These are phyloP conservation scores for Halictus ligatus DNA, from an alignment of 2,888 invertebrate species.

Conservation along the genomic window DNA sequence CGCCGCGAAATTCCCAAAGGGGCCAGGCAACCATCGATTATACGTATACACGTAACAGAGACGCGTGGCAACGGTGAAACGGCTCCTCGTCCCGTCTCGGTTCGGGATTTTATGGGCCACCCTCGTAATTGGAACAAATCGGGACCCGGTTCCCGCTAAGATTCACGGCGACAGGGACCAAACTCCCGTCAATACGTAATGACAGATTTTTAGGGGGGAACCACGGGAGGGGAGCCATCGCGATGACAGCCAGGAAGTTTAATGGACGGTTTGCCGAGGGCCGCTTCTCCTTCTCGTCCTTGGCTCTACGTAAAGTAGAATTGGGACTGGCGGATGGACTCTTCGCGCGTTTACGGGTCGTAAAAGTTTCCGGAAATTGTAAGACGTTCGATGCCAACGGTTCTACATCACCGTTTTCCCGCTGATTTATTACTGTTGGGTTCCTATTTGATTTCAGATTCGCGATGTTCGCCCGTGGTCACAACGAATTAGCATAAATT, in stretches of 20 bases:
- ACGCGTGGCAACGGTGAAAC: constrained; percentile 12
- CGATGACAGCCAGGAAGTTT: not conserved
- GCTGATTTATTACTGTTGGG: not conserved
- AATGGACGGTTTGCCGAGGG: not conserved
- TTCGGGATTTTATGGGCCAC: constrained; percentile 53
- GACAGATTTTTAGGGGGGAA: not conserved
- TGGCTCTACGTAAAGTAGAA: not conserved
- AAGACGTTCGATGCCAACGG: not conserved
- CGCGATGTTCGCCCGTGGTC: not conserved
- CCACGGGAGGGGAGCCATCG: not conserved
- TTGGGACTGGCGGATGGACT: not conserved
- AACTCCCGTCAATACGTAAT: constrained; percentile 10
- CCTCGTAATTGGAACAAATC: constrained; percentile 65
- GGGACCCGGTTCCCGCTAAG: constrained; percentile 23
- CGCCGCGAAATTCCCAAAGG: constrained; percentile 65
- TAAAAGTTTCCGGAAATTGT: not conserved
- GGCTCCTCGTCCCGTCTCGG: constrained; percentile 16
- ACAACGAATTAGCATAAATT: not conserved
- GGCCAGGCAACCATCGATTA: constrained; percentile 67
- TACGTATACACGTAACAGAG: constrained; percentile 42
- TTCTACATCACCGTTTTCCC: not conserved
- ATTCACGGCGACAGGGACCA: constrained; percentile 37
- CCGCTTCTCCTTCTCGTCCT: not conserved
- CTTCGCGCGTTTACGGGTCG: not conserved
- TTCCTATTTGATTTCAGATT: not conserved